Percentiles rank a stretch among this genome's conserved stretches.
Evolutionary conservation across 2,888 invertebrate genomes (phyloP).

Genomic region (Acrocera orbiculus): DNA sequence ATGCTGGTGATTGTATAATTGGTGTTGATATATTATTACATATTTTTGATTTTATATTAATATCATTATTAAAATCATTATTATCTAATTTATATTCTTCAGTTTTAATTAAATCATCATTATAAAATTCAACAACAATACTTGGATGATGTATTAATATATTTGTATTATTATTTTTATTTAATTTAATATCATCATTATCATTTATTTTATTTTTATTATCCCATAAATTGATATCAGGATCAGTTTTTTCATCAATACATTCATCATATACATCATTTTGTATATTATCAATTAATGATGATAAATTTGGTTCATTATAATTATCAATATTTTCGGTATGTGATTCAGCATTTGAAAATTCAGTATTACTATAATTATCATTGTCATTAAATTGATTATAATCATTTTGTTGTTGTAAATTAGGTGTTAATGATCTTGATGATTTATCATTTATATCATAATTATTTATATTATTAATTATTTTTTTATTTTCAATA

Average conservation of each 20-base stretch:
- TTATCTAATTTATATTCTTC: background rate
- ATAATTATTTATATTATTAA: background rate
- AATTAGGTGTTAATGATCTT: background rate
- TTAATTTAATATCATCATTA: too few species aligned
- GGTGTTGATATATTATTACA: constrained; percentile 1
- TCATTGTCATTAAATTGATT: background rate
- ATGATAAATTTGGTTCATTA: constrained; percentile 4
- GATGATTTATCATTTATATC: background rate
- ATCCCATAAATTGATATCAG: background rate
- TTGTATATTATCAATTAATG: constrained; percentile 5
- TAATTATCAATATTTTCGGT: constrained; percentile 6
- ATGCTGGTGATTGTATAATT: background rate
- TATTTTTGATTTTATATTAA: background rate
- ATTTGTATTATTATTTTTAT: too few species aligned
- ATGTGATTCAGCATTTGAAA: constrained; percentile 4
- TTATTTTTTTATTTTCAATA: background rate
- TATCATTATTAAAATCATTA: too few species aligned
- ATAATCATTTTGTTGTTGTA: background rate
- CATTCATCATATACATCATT: constrained; percentile 2
- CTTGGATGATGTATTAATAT: too few species aligned
- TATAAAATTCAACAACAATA: constrained; percentile 6
- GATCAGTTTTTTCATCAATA: background rate
- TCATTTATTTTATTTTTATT: too few species aligned
- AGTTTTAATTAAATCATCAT: constrained; percentile 1
- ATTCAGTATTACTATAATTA: constrained; percentile 1